phyloP scores from a whole-genome alignment of 2,888 invertebrate genomes.

The Psylliodes chrysocephalus region DNA sequence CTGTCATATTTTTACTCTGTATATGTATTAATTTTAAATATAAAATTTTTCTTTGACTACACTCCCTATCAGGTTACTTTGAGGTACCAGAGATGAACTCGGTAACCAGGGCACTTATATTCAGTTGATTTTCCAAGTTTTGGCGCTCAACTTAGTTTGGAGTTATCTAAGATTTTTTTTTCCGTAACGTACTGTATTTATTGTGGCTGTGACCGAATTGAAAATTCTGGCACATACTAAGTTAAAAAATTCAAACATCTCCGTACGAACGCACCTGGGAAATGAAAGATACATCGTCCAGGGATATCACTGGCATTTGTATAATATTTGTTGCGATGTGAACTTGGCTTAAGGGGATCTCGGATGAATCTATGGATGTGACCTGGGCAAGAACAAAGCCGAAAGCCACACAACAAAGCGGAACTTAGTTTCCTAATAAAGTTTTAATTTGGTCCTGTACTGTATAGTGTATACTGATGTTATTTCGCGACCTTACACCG shows the following conservation, averaged over 20 bases:
- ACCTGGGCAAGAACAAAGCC: slow-evolving; percentile 33
- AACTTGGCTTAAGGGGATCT: slow-evolving; percentile 13
- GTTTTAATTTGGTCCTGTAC: slow-evolving; percentile 50
- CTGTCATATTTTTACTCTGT: too few species aligned
- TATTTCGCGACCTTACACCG: slow-evolving; percentile 13
- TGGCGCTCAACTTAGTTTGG: too few species aligned
- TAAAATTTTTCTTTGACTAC: too few species aligned
- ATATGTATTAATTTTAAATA: too few species aligned
- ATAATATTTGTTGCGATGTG: slow-evolving; percentile 13
- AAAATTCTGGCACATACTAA: too few species aligned
- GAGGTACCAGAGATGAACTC: too few species aligned
- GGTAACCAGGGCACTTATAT: too few species aligned
- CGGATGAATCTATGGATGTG: slow-evolving; percentile 20
- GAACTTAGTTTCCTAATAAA: slow-evolving; percentile 36
- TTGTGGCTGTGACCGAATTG: too few species aligned
- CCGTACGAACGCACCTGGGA: slow-evolving; percentile 4
- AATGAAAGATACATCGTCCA: slow-evolving; percentile 1
- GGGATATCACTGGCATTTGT: background rate
- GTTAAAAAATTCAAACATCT: slow-evolving; percentile 4
- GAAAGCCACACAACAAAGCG: slow-evolving; percentile 32
- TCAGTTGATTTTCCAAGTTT: too few species aligned
- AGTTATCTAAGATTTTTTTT: too few species aligned
- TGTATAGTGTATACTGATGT: slow-evolving; percentile 52
- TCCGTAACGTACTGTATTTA: too few species aligned
- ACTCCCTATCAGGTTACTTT: too few species aligned